Evolutionary conservation across 2,797 vertebrate species (phyloP).

Genomic region (Channa striata): DNA sequence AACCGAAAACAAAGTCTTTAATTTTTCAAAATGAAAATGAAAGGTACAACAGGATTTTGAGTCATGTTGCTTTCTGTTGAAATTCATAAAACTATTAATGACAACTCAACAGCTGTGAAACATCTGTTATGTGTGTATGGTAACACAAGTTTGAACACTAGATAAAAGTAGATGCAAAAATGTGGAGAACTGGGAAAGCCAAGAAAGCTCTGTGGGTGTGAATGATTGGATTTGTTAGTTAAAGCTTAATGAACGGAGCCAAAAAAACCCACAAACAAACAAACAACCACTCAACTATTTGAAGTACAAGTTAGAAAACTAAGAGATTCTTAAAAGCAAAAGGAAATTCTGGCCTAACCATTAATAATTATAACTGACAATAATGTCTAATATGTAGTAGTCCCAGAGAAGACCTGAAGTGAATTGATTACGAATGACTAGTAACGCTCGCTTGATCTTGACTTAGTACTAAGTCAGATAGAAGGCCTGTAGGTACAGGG

Average conservation of each 20-base stretch:
- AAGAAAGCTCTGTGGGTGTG: not conserved
- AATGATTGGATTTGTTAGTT: not conserved
- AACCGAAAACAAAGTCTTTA: constrained; percentile 14
- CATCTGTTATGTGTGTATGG: constrained; percentile 1
- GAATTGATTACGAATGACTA: not conserved
- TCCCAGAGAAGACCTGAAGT: not conserved
- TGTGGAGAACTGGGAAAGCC: not conserved
- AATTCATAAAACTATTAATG: constrained; percentile 3
- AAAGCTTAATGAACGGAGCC: not conserved
- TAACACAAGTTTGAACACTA: constrained; percentile 5
- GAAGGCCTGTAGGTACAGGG: too few species aligned
- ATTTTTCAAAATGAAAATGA: constrained; percentile 9
- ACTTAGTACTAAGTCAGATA: too few species aligned
- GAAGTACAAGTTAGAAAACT: not conserved
- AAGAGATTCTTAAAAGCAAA: not conserved
- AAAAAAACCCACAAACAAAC: too few species aligned
- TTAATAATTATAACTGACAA: too few species aligned
- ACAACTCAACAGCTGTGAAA: constrained; percentile 15
- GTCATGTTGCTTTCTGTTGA: constrained; percentile 2
- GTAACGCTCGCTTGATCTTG: not conserved
- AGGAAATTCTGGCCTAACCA: not conserved
- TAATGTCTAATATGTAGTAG: too few species aligned
- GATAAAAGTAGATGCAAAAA: not conserved
- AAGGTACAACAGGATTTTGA: constrained; percentile 1
- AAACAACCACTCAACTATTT: not conserved